Evolutionary conservation across 2,113 vertebrate species (phyloP), one percentile per base, ranked within the genome.

Genomic region (Sander lucioperca): DNA sequence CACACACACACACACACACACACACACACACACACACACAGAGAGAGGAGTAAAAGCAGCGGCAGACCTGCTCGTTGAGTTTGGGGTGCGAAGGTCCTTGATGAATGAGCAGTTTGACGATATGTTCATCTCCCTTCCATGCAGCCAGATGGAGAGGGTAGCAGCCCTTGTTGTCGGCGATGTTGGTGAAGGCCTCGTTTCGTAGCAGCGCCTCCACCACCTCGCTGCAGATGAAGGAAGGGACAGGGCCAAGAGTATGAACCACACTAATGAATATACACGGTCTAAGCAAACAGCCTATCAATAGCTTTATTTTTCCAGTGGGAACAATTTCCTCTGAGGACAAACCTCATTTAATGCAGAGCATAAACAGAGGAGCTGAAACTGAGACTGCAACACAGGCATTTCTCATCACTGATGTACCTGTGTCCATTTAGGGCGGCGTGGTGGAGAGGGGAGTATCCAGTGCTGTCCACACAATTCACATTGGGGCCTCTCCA

Each of bases 401-500:
- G 10, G 10, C 10, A 10, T 43, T 10, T 43, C 39, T 43, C 39
- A 43, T 63, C 2, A 16, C 30, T 3, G 21, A 68, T 82, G 92
- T 94, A 99, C 98, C 94, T 99, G 89, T 99, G 98, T 87, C 98
- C 98, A 12, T 99, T 99, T 25, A 99, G 64, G 82, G 98, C 97
- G 15, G 98, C 97, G 19, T 99, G 98, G 91, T 99, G 98, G 73
- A 99, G 96, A 2, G 98, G 98, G 1, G 97, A 98, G 85, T 99
- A 99, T 89, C 98, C 98, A 78, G 97, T 99, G 86, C 96, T 98
- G 95, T 99, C 98, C 80, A 98, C 97, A 73, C 98, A 99, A 91
- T 99, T 99, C 96, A 99, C 97, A 78, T 98, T 99, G 12, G 98
- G 98, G 70, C 97, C 97, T 91, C 98, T 97, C 98, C 98, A 99